Percentiles rank a stretch among this genome's conserved stretches.
phyloP scores from a whole-genome alignment of 2,888 invertebrate genomes.

The Mycalesis mineus region DNA sequence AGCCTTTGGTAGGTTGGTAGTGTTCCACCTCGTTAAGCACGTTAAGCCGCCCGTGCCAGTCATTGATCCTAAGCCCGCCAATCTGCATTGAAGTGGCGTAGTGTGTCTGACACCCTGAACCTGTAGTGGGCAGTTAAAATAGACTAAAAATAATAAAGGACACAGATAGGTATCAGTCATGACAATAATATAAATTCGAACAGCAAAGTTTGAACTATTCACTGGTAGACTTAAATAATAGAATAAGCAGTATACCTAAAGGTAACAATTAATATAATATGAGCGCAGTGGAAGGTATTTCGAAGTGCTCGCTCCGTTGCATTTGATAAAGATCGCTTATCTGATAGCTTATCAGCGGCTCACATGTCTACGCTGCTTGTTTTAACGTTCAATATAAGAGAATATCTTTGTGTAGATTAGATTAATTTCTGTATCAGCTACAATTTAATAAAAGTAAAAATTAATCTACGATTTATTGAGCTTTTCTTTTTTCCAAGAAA shows the following conservation, averaged over 20 bases:
- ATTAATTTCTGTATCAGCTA: neutral
- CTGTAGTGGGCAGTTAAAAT: no score
- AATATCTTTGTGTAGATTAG: constrained; percentile 1
- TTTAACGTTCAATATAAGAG: neutral
- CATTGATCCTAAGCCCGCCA: no score
- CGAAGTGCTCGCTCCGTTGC: constrained; percentile 49
- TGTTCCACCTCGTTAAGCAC: no score
- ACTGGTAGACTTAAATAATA: neutral
- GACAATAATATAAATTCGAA: no score
- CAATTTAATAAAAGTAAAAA: neutral
- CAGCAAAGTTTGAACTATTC: neutral
- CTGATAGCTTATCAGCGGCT: constrained; percentile 56
- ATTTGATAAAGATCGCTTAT: constrained; percentile 64
- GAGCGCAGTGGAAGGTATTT: constrained; percentile 21
- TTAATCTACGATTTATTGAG: no score
- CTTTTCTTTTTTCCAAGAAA: no score
- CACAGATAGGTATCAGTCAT: no score
- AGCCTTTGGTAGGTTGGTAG: no score
- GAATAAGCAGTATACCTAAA: neutral
- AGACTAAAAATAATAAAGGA: no score
- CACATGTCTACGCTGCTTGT: constrained; percentile 22
- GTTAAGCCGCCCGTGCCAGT: no score
- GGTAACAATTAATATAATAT: constrained; percentile 20
- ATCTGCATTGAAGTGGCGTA: no score
- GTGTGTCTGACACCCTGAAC: no score